Conservation (phyloP, 2,888 invertebrate species). For the Dynastes tityus region DNA sequence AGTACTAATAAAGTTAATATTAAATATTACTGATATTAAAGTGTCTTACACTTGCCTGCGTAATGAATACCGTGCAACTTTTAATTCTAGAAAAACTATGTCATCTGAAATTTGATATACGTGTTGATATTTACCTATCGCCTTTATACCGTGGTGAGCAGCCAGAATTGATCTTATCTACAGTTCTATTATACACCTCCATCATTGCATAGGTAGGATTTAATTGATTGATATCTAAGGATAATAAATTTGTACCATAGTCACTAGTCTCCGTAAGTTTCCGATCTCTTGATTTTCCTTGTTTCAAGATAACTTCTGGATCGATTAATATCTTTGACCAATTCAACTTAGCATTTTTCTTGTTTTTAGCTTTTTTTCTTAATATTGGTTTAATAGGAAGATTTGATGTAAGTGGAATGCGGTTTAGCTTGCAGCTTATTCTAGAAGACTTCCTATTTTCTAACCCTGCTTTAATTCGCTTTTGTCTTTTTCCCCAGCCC, state of each 20-base stretch:
- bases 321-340: conserved; percentile 80
- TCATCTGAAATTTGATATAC: conserved; percentile 25
- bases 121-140: conserved; percentile 61
- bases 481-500: conserved; percentile 69
- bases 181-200: conserved; percentile 77
- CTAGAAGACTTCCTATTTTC: conserved; percentile 57
- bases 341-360: conserved; percentile 73
- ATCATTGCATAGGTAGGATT: conserved; percentile 84
- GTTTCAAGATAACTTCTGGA: conserved; percentile 77
- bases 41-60: no score
- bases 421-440: conserved; percentile 67
- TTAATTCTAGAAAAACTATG: no score
- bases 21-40: no score
- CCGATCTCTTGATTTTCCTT: conserved; percentile 68
- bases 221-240: conserved; percentile 71
- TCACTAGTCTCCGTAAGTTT: conserved; percentile 70
- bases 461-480: conserved; percentile 61
- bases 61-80: neutral
- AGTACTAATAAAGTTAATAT: no score
- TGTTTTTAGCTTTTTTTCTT: conserved; percentile 70
- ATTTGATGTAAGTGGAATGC: conserved; percentile 77
- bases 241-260: conserved; percentile 69
- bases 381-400: conserved; percentile 74
- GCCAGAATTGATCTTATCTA: conserved; percentile 70
- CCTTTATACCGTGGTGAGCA: conserved; percentile 61